Evolutionary conservation across 2,113 vertebrate species (phyloP), one percentile per base, ranked within the genome.

Genomic region (Scatophagus argus): DNA sequence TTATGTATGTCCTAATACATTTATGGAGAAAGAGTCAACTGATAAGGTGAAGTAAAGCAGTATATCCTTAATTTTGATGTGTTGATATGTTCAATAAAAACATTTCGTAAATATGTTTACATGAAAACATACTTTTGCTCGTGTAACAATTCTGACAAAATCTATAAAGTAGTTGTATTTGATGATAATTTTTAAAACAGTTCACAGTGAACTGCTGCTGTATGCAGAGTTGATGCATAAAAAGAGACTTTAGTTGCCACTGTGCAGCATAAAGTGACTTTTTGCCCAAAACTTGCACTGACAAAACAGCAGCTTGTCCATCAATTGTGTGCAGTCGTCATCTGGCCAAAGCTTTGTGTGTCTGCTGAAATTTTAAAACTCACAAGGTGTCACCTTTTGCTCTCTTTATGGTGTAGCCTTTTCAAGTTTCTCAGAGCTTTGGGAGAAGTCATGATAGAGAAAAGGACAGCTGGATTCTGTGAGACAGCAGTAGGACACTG

Each of bases 341-440:
- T 10, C 51, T 9, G 16, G 29, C 29, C 39, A 27, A 52, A 76
- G 49, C 12, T 44, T 27, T 9, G 9, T 19, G 6, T 29, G 29
- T 44, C 51, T 29, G 17, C 49, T 56, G 47, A 17, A 66, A 66
- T 17, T 23, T 6, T 29, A 58, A 62, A 62, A 31, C 39, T 12
- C 31, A 27, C 44, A 54, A 38, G n/a, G 39, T 31, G 23, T 56
- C 39, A 55, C 38, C 66, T 71, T 56, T 49, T 59, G 27, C n/a
- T 11, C 31, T 29, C 21, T 43, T 41, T 54, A 21, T 46, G 21
- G 8, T 46, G 72, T 8, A 34, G 13, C 46, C 3, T 7, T 44
- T 32, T 29, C 11, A 8, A 41, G 25, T 69, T 39, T 44, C 4
- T 21, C 29, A 59, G 10, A 17, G 12, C 38, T 69, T 39, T 39